Base-by-base conservation (phyloP, 2,797 vertebrate species). In the Poeciliopsis infans region DNA sequence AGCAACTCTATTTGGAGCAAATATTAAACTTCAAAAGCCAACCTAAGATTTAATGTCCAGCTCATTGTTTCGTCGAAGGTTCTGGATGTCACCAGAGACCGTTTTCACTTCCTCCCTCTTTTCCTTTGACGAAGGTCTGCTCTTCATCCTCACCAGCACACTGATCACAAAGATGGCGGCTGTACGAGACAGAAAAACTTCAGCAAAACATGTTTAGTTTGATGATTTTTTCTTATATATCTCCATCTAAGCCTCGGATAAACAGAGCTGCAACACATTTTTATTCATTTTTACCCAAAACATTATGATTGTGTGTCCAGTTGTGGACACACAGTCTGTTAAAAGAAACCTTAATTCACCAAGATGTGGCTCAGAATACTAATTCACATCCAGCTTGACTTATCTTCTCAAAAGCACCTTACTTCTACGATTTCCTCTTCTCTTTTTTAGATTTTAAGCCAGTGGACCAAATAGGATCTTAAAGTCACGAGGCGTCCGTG, bases 391-490 rank as follows among this genome's bases (percentile, higher is more conserved):
- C 88, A 85, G 84, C 85, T 81, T 0, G 39, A 92, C 90, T 94
- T 91, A 91, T 93, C 91, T 85, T 90, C 59, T 88, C 87, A 79
- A 76, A 80, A 93, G 89, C 88, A 90, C 88, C 90, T 91, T 77
- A 87, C 85, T 80, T 78, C 81, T 83, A 46, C 85, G 81, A 89
- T 89, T 88, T 89, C 84, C 68, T 57, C 16, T 45, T 20, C 57
- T 55, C 13, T 86, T 87, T 86, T 83, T 87, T 79, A 83, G 82
- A 92, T 92, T 92, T 92, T 93, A 92, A 92, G 92, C 91, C 92
- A 91, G 64, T 91, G 88, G 89, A 90, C 89, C 91, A 90, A 93
- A 94, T 91, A 89, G 90, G 92, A 93, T 93, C 88, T 91, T 72
- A 89, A 85, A 92, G 89, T 91, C 93, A 87, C 86, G 75, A 87